phyloP scores from a whole-genome alignment of 2,797 vertebrate genomes.

The Pangasius krempfi region DNA sequence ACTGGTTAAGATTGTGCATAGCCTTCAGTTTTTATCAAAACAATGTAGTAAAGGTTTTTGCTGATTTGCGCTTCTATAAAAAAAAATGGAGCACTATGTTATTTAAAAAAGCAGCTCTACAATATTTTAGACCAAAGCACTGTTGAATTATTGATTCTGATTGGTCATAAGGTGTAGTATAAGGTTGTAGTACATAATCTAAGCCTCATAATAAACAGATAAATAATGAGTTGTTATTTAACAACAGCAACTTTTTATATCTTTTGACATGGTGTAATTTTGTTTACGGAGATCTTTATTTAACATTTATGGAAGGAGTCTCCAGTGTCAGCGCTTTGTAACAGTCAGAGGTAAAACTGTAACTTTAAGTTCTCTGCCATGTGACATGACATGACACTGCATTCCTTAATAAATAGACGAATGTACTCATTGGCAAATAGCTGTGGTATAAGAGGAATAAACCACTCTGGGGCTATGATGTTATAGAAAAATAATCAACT shows the following conservation, averaged over 20 bases:
- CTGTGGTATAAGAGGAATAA: neutral
- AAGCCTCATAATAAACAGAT: neutral
- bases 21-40: neutral
- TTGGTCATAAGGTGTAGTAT: neutral
- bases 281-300: too few species aligned
- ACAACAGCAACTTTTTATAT: too few species aligned
- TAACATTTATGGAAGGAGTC: neutral
- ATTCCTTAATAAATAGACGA: too few species aligned
- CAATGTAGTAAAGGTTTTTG: neutral
- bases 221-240: neutral
- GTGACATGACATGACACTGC: too few species aligned
- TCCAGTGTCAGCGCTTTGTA: neutral
- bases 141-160: neutral
- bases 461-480: neutral
- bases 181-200: neutral
- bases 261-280: too few species aligned
- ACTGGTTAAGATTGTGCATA: neutral
- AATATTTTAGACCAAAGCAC: neutral
- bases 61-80: neutral
- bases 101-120: neutral
- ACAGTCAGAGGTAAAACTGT: too few species aligned
- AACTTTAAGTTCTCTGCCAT: too few species aligned
- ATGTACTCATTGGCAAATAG: neutral
- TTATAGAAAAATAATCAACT: too few species aligned
- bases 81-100: neutral